Conservation (phyloP, 1,140 invertebrate species). For the Eriocheir sinensis region DNA sequence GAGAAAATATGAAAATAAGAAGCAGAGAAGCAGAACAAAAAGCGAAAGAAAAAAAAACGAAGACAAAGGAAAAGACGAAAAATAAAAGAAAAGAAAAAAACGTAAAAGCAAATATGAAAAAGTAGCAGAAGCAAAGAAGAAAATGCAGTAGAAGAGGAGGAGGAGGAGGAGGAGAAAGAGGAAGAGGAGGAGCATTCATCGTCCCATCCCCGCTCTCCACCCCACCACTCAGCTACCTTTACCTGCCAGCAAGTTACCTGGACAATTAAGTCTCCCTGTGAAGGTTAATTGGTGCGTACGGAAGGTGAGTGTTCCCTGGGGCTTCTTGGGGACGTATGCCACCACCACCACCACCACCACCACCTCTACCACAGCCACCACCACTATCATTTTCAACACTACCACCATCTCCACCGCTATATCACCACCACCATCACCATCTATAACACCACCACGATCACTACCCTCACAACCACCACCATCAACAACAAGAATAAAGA, state of each 20-base stretch:
- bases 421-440: too few species aligned
- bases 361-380: too few species aligned
- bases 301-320: background rate
- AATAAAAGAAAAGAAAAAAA: background rate
- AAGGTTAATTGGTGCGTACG: slow-evolving; percentile 35
- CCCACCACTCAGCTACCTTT: background rate
- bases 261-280: slow-evolving; percentile 14
- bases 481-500: background rate
- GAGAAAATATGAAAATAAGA: background rate
- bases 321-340: background rate
- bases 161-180: background rate
- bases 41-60: background rate
- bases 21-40: too few species aligned
- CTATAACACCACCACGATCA: too few species aligned
- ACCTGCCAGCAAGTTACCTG: background rate
- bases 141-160: background rate
- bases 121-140: background rate
- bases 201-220: background rate
- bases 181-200: background rate
- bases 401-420: background rate
- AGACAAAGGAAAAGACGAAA: background rate
- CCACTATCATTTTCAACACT: too few species aligned
- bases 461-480: background rate
- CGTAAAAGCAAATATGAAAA: too few species aligned
- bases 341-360: background rate